Evolutionary conservation across 1,140 invertebrate species (phyloP).

Genomic region (Lepidostoma basale): DNA sequence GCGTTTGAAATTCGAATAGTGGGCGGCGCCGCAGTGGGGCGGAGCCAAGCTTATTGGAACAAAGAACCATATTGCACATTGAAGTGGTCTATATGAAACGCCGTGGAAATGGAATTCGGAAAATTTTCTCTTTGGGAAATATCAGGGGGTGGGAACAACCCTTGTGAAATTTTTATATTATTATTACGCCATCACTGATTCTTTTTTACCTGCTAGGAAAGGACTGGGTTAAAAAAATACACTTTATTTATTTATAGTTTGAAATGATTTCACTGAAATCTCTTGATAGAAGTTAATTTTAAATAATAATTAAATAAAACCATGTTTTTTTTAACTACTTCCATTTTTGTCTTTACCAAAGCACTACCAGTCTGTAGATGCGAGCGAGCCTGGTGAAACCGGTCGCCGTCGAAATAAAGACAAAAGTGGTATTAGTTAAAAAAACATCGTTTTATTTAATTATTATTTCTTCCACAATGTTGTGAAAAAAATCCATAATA

Average conservation of each 20-base stretch:
- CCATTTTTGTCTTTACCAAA: no score
- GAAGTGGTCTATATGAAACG: constrained; percentile 39
- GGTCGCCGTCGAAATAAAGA: no score
- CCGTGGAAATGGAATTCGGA: constrained; percentile 42
- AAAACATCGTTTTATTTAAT: no score
- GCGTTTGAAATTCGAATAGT: background rate
- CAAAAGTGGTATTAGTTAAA: no score
- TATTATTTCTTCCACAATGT: no score
- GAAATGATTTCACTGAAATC: no score
- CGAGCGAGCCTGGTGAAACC: no score
- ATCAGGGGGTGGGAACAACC: background rate
- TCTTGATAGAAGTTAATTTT: no score
- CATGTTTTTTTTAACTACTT: no score
- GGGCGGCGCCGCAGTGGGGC: constrained; percentile 30
- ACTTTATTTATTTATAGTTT: background rate
- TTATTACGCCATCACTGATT: constrained; percentile 20
- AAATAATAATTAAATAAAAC: no score
- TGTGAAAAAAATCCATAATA: no score
- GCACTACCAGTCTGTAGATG: no score
- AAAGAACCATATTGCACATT: constrained; percentile 42
- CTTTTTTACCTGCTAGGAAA: background rate
- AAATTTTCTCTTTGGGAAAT: constrained; percentile 35
- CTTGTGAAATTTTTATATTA: constrained; percentile 46
- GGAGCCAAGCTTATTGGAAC: constrained; percentile 30
- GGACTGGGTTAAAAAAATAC: background rate